Evolutionary conservation across 2,797 vertebrate species (phyloP).

Genomic region (Tangara arthus): DNA sequence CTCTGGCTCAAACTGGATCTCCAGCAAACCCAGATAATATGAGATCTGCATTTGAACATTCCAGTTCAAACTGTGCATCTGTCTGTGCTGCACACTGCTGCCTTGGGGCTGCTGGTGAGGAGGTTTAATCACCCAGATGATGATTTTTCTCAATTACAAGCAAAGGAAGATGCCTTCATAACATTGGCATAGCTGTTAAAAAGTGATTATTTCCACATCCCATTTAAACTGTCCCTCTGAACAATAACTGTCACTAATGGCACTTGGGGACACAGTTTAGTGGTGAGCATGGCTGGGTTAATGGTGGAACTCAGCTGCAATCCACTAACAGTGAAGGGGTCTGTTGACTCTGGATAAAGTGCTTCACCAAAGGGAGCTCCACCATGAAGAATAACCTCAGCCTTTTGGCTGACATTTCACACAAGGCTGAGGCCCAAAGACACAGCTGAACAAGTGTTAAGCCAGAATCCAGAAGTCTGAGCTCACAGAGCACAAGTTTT

Average conservation of each 20-base stretch:
- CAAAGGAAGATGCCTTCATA: background rate
- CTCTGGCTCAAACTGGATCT: background rate
- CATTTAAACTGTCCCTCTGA: background rate
- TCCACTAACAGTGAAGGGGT: background rate
- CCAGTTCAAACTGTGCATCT: background rate
- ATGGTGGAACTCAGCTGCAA: background rate
- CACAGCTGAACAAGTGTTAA: background rate
- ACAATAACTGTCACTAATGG: background rate
- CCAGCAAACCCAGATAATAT: background rate
- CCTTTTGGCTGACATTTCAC: conserved; percentile 34
- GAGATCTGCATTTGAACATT: background rate
- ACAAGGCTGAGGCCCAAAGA: background rate
- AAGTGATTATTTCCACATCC: background rate
- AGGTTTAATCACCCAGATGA: background rate
- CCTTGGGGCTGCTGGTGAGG: background rate
- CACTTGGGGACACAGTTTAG: background rate
- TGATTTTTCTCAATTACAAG: background rate
- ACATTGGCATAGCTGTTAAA: background rate
- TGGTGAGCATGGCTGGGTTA: background rate
- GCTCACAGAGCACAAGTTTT: background rate
- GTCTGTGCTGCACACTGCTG: background rate
- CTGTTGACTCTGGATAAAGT: background rate
- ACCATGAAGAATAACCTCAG: background rate
- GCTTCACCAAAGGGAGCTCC: background rate
- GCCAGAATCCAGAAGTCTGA: conserved; percentile 27